phyloP scores from a whole-genome alignment of 2,888 invertebrate species.

The Pardosa pseudoannulata region DNA sequence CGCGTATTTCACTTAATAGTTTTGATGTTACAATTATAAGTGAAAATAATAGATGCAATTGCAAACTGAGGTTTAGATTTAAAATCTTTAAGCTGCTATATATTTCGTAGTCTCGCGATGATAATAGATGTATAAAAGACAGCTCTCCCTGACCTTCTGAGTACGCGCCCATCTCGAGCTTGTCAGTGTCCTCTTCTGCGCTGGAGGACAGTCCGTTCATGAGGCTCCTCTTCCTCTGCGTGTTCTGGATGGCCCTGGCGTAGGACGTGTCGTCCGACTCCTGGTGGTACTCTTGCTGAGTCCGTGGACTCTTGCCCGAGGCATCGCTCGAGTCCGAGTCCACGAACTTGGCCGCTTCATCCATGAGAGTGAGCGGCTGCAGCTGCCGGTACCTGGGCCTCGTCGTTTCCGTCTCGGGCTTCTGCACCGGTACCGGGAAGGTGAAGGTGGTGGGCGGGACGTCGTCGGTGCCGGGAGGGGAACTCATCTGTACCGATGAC shows the following conservation, averaged over 20 bases:
- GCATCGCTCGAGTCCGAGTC: constrained; percentile 64
- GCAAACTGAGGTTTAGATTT: no score
- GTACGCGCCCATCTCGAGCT: constrained; percentile 65
- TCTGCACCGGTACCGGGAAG: constrained; percentile 9
- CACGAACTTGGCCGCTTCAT: constrained; percentile 60
- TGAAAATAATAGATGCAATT: no score
- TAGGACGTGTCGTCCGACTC: constrained; percentile 74
- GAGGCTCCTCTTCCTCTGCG: constrained; percentile 54
- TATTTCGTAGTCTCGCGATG: no score
- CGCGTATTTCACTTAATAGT: no score
- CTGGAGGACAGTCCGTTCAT: constrained; percentile 73
- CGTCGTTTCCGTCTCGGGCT: constrained; percentile 22
- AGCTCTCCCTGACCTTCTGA: constrained; percentile 68
- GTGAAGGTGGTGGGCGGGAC: not conserved
- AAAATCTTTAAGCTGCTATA: no score
- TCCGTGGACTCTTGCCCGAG: constrained; percentile 28
- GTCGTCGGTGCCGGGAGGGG: constrained; percentile 50
- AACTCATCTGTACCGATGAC: constrained; percentile 64
- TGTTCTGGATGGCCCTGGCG: constrained; percentile 73
- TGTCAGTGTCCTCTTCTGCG: constrained; percentile 73
- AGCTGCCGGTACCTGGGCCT: constrained; percentile 49
- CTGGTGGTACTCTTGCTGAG: constrained; percentile 33
- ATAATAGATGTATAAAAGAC: no score
- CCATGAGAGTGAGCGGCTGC: constrained; percentile 61
- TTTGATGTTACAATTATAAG: no score